phyloP scores from a whole-genome alignment of 2,797 vertebrate species.

The Pipistrellus kuhlii region DNA sequence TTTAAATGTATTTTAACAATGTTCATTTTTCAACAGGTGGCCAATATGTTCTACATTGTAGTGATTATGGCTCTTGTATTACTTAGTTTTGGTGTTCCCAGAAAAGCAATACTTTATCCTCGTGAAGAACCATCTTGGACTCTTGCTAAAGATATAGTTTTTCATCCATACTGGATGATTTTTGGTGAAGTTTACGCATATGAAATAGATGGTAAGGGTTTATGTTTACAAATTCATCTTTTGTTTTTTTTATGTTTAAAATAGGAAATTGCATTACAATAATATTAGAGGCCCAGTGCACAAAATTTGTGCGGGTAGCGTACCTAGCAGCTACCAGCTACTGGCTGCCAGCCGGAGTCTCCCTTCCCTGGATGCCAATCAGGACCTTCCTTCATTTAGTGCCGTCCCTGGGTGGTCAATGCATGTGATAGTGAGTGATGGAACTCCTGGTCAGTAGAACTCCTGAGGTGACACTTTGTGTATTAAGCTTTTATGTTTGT shows the following conservation, averaged over 20 bases:
- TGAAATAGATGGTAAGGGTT: constrained; percentile 97
- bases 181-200: constrained; percentile 99
- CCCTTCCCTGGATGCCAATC: too few relatives aligned
- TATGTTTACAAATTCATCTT: constrained; percentile 58
- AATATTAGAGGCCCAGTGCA: background rate
- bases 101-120: constrained; percentile 97
- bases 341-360: too few relatives aligned
- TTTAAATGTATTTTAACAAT: constrained; percentile 62
- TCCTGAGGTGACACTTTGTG: too few relatives aligned
- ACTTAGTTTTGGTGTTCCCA: constrained; percentile 97
- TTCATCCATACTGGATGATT: constrained; percentile 99
- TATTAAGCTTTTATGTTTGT: too few relatives aligned
- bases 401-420: too few relatives aligned
- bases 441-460: too few relatives aligned
- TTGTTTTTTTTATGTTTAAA: constrained; percentile 50
- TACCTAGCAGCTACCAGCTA: too few relatives aligned
- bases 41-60: constrained; percentile 99
- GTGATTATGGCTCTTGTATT: constrained; percentile 98
- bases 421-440: too few relatives aligned
- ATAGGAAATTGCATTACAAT: constrained; percentile 33
- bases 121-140: constrained; percentile 94
- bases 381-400: too few relatives aligned
- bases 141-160: constrained; percentile 96
- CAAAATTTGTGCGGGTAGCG: too few relatives aligned
- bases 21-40: constrained; percentile 91